A percentile compares a stretch with the other conserved stretches of the same genome.
Conservation (phyloP, 1,140 invertebrate genomes). For the Lepidurus apus region DNA sequence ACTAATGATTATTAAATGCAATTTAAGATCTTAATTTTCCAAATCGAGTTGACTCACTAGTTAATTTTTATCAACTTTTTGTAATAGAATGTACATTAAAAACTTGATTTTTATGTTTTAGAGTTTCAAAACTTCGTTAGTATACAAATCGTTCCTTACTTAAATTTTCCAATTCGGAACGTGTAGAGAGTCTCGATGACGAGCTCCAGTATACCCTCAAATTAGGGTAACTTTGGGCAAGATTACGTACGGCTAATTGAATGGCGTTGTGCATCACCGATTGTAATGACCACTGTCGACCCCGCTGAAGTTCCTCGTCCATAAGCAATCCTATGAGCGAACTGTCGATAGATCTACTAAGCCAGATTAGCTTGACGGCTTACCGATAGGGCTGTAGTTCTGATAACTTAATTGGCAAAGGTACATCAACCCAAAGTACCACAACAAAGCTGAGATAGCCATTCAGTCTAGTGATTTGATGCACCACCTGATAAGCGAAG, state of each 20-base stretch:
- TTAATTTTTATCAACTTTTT: neutral
- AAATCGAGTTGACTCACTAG: too few relatives aligned
- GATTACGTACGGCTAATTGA: neutral
- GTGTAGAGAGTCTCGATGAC: neutral
- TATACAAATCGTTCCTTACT: neutral
- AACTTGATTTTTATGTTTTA: neutral
- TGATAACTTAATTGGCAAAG: neutral
- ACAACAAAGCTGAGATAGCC: neutral
- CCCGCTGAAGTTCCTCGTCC: neutral
- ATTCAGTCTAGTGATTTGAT: neutral
- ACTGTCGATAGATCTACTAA: neutral
- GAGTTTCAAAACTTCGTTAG: neutral
- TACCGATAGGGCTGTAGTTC: neutral
- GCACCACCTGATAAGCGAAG: neutral
- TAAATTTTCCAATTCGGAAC: neutral
- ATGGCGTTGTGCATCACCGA: neutral
- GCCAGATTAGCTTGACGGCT: neutral
- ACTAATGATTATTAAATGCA: too few relatives aligned
- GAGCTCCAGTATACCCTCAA: neutral
- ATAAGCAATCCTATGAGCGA: neutral
- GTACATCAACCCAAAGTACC: neutral
- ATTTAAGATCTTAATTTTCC: too few relatives aligned
- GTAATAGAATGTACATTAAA: neutral
- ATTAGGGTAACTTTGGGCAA: neutral
- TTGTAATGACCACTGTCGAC: neutral